Base-by-base conservation (phyloP, 1,140 invertebrate species). In the Periplaneta americana region DNA sequence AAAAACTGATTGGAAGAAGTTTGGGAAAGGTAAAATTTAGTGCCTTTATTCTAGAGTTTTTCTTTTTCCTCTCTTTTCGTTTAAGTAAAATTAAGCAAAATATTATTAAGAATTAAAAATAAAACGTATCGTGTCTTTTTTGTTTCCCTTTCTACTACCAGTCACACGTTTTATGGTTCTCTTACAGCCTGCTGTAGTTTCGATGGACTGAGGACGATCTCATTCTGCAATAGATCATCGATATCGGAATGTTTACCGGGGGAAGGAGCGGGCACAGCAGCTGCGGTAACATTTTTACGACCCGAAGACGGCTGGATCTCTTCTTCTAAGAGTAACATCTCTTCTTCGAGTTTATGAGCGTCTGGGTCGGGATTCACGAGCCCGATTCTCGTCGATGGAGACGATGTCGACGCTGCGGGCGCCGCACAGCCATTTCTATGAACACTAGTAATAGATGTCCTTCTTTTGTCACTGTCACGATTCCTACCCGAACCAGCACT, bases 171-270 rank as follows among this genome's bases (percentile, higher is more conserved):
- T 36, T 37, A 39, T 74, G n/a, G n/a, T 22, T 79, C 31, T 80
- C 37, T 66, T 28, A 33, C 31, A 34, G 33, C 34, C 39, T 80
- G 81, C 81, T 81, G 81, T 80, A 89, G 84, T 84, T 88, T 88
- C 79, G 88, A 86, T 81, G 88, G 88, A 84, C 88, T 89, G 80
- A 89, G 85, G 80, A 89, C 87, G 39, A 89, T 88, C 78, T 88
- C 88, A 82, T 87, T 87, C 83, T 87, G 88, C 37, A 80, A 31
- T 32, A 80, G 31, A 31, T 11, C 28, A 5, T 80, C 79, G 17
- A 37, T 34, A 18, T 80, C 79, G 1, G 48, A 36, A 32, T 80
- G 79, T 39, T 74, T 35, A 17, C 36, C 36, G 18, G 48, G 34
- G 34, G 79, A 48, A 32, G 83, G 82, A 34, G 85, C 82, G 9